These are phyloP conservation scores for Hybos culiciformis DNA, from an alignment of 2,888 invertebrate species.

Conservation along the genomic window DNA sequence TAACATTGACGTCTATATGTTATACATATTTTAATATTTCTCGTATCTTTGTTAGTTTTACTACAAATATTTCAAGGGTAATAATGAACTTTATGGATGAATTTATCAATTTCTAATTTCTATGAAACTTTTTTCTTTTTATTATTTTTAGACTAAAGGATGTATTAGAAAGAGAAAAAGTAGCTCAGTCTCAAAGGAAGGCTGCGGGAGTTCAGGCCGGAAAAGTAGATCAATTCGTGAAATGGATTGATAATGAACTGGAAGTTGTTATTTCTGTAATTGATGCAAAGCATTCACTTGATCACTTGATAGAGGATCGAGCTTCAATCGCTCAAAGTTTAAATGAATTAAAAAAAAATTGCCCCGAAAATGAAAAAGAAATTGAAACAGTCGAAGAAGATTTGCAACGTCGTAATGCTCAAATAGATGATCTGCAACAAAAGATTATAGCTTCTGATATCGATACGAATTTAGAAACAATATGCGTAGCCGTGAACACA, in stretches of 20 bases:
- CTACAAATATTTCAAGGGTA: too few relatives aligned
- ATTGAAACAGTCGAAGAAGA: conserved; percentile 25
- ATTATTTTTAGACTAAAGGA: conserved; percentile 25
- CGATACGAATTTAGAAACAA: conserved; percentile 53
- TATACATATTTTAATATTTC: too few relatives aligned
- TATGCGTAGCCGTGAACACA: conserved; percentile 59
- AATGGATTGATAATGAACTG: conserved; percentile 63
- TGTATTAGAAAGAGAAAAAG: conserved; percentile 28
- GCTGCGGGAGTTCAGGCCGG: conserved; percentile 10
- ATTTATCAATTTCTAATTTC: too few relatives aligned
- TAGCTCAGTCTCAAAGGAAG: conserved; percentile 25
- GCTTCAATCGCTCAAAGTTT: conserved; percentile 37
- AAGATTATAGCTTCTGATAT: conserved; percentile 64
- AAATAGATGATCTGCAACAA: conserved; percentile 67
- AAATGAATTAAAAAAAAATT: conserved; percentile 11
- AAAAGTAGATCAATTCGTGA: conserved; percentile 41
- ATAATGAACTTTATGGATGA: too few relatives aligned
- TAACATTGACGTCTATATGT: too few relatives aligned
- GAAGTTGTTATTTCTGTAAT: conserved; percentile 61
- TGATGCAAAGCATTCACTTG: conserved; percentile 64
- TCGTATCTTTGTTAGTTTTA: too few relatives aligned
- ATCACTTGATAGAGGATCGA: conserved; percentile 62
- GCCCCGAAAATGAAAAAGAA: conserved; percentile 12
- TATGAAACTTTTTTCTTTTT: conserved; percentile 19
- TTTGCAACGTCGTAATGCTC: conserved; percentile 36